Percentiles rank a stretch among this genome's conserved stretches.
phyloP scores from a whole-genome alignment of 2,113 vertebrate genomes.

The Cairina moschata region DNA sequence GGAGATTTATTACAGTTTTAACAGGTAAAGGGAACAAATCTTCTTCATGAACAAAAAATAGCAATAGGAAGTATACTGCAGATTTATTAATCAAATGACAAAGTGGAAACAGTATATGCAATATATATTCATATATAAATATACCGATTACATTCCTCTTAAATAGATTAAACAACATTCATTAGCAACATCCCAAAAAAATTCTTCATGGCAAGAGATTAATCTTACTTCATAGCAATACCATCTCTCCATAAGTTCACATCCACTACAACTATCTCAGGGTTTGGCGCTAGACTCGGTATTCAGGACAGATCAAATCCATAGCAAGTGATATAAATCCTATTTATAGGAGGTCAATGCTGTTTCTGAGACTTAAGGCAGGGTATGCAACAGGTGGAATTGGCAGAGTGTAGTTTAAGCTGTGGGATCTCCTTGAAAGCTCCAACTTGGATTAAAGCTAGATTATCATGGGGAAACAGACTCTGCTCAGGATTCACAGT shows the following conservation, averaged over 20 bases:
- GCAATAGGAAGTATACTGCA: neutral
- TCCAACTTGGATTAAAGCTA: conserved; percentile 1
- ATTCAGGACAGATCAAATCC: neutral
- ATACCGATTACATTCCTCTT: conserved; percentile 46
- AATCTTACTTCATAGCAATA: neutral
- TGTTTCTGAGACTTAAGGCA: neutral
- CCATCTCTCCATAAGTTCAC: neutral
- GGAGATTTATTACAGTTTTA: conserved; percentile 52
- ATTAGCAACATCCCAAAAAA: conserved; percentile 24
- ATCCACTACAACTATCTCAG: neutral
- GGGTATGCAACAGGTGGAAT: neutral
- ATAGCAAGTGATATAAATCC: neutral
- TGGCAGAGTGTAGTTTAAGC: neutral
- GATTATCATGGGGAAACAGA: conserved; percentile 1
- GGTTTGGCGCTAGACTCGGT: neutral
- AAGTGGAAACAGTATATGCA: conserved; percentile 17
- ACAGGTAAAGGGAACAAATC: conserved; percentile 18
- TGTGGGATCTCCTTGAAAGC: neutral
- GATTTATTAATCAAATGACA: conserved; percentile 9
- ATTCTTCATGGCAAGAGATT: conserved; percentile 5
- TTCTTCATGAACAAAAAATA: conserved; percentile 31
- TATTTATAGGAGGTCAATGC: neutral
- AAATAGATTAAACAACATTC: conserved; percentile 49
- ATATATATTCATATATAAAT: conserved; percentile 38
- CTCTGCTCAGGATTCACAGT: neutral